Conservation (phyloP, 2,888 invertebrate species). For the Girardia tigrina region DNA sequence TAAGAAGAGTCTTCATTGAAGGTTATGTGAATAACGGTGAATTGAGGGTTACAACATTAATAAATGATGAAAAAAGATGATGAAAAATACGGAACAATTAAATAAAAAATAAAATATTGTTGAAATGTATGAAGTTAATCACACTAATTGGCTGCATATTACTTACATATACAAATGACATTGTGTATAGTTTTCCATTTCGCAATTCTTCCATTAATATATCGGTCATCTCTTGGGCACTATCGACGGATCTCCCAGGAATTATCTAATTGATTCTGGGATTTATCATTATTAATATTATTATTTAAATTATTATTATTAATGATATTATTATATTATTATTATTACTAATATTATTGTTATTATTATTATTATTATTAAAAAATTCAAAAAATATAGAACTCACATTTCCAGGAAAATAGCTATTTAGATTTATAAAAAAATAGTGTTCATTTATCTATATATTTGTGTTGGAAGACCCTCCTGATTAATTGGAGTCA, state of each 20-base stretch:
- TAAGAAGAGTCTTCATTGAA: conserved; percentile 7
- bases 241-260: not conserved
- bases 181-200: conserved; percentile 5
- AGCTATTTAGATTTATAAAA: too few relatives aligned
- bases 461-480: too few relatives aligned
- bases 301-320: too few relatives aligned
- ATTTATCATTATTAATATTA: too few relatives aligned
- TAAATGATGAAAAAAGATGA: conserved; percentile 14
- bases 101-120: conserved; percentile 2
- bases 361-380: too few relatives aligned
- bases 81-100: not conserved
- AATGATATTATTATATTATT: too few relatives aligned
- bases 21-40: conserved; percentile 11
- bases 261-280: too few relatives aligned
- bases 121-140: conserved; percentile 2
- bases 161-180: not conserved
- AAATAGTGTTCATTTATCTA: too few relatives aligned
- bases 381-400: too few relatives aligned
- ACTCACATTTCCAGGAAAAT: too few relatives aligned
- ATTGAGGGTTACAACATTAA: conserved; percentile 19
- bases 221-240: not conserved
- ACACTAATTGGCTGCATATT: conserved; percentile 6
- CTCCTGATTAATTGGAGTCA: too few relatives aligned
- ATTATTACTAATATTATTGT: too few relatives aligned
- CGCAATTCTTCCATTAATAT: conserved; percentile 13